Base-by-base conservation (phyloP, 1,140 invertebrate genomes). In the Piezodorus guildinii region DNA sequence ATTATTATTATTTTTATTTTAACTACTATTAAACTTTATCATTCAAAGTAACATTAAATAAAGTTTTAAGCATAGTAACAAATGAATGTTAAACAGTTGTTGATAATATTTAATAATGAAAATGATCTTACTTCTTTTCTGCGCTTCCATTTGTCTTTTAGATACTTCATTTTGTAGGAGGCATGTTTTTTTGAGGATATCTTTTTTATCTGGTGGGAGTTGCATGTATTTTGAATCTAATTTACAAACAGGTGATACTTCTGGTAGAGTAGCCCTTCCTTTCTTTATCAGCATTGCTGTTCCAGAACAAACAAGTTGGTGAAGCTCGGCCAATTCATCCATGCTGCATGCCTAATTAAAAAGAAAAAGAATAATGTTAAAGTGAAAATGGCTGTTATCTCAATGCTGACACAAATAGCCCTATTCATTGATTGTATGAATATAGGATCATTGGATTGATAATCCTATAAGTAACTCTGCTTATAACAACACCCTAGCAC, bases 71-170 rank as follows among this genome's bases (percentile, higher is more conserved):
- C n/a, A n/a, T n/a, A n/a, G n/a, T n/a, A n/a, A n/a, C n/a, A n/a
- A n/a, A n/a, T n/a, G n/a, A n/a, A n/a, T n/a, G n/a, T n/a, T n/a
- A n/a, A n/a, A n/a, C n/a, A n/a, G n/a, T n/a, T n/a, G n/a, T n/a
- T n/a, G n/a, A n/a, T n/a, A n/a, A n/a, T n/a, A n/a, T n/a, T n/a
- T n/a, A n/a, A n/a, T n/a, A n/a, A n/a, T n/a, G n/a, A n/a, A n/a
- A n/a, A n/a, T n/a, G n/a, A n/a, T n/a, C n/a, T 64, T 19, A 64
- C 63, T 59, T 46, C 63, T 58, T 39, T 64, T 64, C 54, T 56
- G 44, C n/a, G 63, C 63, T 46, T 64, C 63, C 16, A 64, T 17
- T 45, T 64, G 63, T 34, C 63, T 17, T 34, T 34, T 64, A 14
- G 30, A 51, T 9, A 64, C 63, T 64, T 64, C 63, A 39, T 64